These are phyloP conservation scores for Pipra filicauda DNA, from an alignment of 2,113 vertebrate genomes.

Conservation along the genomic window DNA sequence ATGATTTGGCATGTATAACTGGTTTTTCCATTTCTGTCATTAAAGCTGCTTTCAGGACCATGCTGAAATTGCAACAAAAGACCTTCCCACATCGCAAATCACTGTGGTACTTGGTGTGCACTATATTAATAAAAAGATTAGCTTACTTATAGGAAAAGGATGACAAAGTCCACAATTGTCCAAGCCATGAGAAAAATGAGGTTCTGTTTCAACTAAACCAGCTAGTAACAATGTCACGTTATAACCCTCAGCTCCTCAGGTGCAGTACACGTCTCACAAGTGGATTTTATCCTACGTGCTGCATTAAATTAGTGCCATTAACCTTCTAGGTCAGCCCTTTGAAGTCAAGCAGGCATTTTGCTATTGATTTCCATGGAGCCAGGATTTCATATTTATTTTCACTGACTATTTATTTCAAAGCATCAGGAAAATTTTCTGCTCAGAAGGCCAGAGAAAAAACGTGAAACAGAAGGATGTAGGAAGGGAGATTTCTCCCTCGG, in stretches of 20 bases:
- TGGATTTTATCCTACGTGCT: slow-evolving; percentile 12
- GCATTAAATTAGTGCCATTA: slow-evolving; percentile 41
- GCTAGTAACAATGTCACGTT: neutral
- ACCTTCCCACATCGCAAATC: slow-evolving; percentile 50
- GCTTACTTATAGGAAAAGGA: slow-evolving; percentile 54
- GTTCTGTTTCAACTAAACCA: slow-evolving; percentile 36
- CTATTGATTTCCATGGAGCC: slow-evolving; percentile 23
- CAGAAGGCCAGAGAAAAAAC: neutral
- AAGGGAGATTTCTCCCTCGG: neutral
- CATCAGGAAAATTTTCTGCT: neutral
- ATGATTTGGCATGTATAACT: neutral
- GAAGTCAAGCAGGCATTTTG: slow-evolving; percentile 42
- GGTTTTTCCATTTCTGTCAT: slow-evolving; percentile 31
- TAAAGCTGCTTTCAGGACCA: slow-evolving; percentile 15
- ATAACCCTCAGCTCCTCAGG: slow-evolving; percentile 2
- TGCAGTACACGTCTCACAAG: neutral
- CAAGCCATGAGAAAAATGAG: slow-evolving; percentile 36
- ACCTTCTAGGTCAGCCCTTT: slow-evolving; percentile 24
- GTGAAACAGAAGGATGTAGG: neutral
- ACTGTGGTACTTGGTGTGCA: slow-evolving; percentile 23
- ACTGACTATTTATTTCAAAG: slow-evolving; percentile 29
- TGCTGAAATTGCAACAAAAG: slow-evolving; percentile 22
- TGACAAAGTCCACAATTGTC: slow-evolving; percentile 47
- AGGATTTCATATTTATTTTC: slow-evolving; percentile 42
- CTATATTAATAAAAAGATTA: slow-evolving; percentile 63